Conservation (phyloP, 2,797 vertebrate species). For the Dendrocincla tyrannina region DNA sequence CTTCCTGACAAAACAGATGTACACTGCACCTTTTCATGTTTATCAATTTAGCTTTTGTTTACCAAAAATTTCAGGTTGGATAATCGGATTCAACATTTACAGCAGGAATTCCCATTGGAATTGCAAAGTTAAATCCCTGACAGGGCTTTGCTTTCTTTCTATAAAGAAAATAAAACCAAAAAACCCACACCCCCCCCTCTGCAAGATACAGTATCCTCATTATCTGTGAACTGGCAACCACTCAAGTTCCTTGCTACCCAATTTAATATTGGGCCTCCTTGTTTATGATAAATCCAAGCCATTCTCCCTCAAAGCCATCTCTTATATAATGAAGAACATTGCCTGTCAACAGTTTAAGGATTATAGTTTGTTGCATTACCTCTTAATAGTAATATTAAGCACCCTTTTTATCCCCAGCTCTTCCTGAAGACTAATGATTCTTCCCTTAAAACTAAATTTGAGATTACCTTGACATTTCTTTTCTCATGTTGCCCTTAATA, state of each 20-base stretch:
- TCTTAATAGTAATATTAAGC: neutral
- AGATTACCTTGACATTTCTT: neutral
- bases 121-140: constrained; percentile 26
- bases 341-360: neutral
- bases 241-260: neutral
- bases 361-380: neutral
- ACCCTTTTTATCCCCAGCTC: neutral
- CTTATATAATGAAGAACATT: constrained; percentile 1
- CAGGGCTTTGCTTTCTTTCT: neutral
- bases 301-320: neutral
- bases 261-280: neutral
- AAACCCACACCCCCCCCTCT: neutral
- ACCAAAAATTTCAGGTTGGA: constrained; percentile 48
- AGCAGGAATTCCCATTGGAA: constrained; percentile 50
- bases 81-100: constrained; percentile 36
- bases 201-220: neutral
- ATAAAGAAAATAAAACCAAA: neutral
- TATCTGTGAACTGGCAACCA: neutral
- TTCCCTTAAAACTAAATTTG: neutral
- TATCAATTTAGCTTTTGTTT: constrained; percentile 33
- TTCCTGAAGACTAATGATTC: neutral
- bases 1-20: neutral
- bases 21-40: neutral
- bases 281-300: neutral
- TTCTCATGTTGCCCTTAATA: neutral